A percentile compares a stretch with the other conserved stretches of the same genome.
Conservation (phyloP, 1,140 invertebrate genomes). For the Drosophila tsacasi region DNA sequence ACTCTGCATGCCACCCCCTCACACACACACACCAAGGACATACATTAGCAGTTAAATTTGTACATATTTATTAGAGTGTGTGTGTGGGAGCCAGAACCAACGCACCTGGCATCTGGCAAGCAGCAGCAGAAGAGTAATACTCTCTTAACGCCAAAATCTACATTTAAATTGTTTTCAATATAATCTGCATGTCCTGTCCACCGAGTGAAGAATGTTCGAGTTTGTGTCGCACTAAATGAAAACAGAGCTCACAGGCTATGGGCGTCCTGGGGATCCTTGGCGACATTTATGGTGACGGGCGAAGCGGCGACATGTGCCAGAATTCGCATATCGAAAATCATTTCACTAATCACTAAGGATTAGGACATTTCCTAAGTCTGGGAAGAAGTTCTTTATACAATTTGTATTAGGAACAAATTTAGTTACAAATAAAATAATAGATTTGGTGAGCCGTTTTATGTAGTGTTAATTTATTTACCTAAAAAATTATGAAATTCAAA, state of each 20-base stretch:
- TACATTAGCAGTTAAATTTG: conserved; percentile 30
- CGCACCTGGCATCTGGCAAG: conserved; percentile 54
- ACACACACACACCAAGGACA: conserved; percentile 19
- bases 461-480: background rate
- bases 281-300: conserved; percentile 32
- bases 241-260: conserved; percentile 31
- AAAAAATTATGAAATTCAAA: background rate
- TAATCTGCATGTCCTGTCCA: conserved; percentile 79
- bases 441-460: background rate
- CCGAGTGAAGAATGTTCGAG: conserved; percentile 62
- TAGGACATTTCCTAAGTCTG: background rate
- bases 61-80: conserved; percentile 18
- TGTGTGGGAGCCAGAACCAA: conserved; percentile 34
- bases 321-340: conserved; percentile 57
- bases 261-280: conserved; percentile 26
- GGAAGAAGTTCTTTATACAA: background rate
- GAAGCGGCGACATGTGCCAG: conserved; percentile 52
- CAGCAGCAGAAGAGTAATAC: conserved; percentile 53
- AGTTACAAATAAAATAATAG: background rate
- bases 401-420: background rate
- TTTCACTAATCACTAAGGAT: conserved; percentile 16
- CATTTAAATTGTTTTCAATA: conserved; percentile 84
- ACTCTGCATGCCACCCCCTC: conserved; percentile 43
- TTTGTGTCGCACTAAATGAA: conserved; percentile 67
- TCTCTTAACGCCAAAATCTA: conserved; percentile 69